These are phyloP conservation scores for Xanthostigma xanthostigma DNA, from an alignment of 2,888 invertebrate species.

Conservation along the genomic window DNA sequence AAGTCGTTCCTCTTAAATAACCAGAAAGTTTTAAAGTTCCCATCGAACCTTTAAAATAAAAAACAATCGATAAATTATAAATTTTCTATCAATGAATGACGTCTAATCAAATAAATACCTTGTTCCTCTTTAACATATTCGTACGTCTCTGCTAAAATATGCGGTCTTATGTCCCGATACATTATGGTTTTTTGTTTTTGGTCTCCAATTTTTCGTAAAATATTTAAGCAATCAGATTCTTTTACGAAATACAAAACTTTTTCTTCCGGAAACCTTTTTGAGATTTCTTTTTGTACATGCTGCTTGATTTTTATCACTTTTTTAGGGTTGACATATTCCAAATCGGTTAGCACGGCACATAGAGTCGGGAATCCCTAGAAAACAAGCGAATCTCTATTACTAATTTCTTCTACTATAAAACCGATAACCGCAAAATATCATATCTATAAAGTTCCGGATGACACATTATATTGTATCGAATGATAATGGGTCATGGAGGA, in stretches of 20 bases:
- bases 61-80: neutral
- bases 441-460: no score
- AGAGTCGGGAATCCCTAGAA: slow-evolving; percentile 57
- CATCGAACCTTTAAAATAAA: slow-evolving; percentile 16
- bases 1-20: slow-evolving; percentile 59
- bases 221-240: slow-evolving; percentile 54
- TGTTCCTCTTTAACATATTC: slow-evolving; percentile 41
- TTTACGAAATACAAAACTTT: slow-evolving; percentile 69
- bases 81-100: neutral
- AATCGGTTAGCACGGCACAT: slow-evolving; percentile 55
- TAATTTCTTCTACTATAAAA: neutral
- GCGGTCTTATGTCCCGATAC: slow-evolving; percentile 66
- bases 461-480: no score
- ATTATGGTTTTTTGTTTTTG: slow-evolving; percentile 64
- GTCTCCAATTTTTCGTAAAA: slow-evolving; percentile 57
- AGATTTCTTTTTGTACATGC: slow-evolving; percentile 43
- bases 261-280: slow-evolving; percentile 66
- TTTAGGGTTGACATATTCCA: slow-evolving; percentile 58
- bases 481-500: no score
- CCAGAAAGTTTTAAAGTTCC: slow-evolving; percentile 74
- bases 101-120: slow-evolving; percentile 15
- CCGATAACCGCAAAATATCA: neutral
- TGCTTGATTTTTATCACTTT: slow-evolving; percentile 54
- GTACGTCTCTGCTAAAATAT: slow-evolving; percentile 69
- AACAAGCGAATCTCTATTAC: slow-evolving; percentile 1